A percentile compares a stretch with the other conserved stretches of the same genome.
Evolutionary conservation across 2,888 invertebrate genomes (phyloP).

Genomic region (Eutolmus rufibarbis): DNA sequence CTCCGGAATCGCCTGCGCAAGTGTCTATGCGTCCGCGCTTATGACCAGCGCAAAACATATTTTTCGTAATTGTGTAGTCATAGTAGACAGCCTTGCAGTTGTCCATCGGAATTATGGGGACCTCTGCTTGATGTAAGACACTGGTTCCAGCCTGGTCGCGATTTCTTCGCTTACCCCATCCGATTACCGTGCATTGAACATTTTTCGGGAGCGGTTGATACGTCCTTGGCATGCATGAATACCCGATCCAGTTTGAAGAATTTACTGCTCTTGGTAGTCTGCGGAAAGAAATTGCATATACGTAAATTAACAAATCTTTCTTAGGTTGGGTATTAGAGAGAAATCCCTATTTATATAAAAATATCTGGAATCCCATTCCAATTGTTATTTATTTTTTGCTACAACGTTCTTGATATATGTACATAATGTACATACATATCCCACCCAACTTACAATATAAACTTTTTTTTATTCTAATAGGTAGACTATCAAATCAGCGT

Average conservation of each 20-base stretch:
- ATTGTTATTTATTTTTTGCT: too few species aligned
- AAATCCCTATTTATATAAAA: too few species aligned
- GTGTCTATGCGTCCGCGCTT: conserved; percentile 84
- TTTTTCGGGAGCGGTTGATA: conserved; percentile 71
- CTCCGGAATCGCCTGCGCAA: conserved; percentile 84
- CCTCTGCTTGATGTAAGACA: conserved; percentile 85
- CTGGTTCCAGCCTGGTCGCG: conserved; percentile 82
- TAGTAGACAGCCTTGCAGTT: conserved; percentile 84
- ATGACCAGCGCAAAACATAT: conserved; percentile 94
- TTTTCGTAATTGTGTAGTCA: conserved; percentile 83
- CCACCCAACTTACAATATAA: too few species aligned
- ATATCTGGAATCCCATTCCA: too few species aligned
- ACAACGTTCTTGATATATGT: too few species aligned
- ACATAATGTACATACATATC: too few species aligned
- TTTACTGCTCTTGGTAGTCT: conserved; percentile 59
- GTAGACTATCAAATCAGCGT: too few species aligned
- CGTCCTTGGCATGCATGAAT: conserved; percentile 83
- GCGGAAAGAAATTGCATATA: background rate
- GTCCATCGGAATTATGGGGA: conserved; percentile 82
- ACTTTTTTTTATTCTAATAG: too few species aligned
- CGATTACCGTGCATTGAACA: conserved; percentile 82
- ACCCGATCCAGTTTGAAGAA: conserved; percentile 64
- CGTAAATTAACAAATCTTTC: too few species aligned
- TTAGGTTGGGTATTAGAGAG: too few species aligned
- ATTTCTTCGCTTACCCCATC: conserved; percentile 88